Base-by-base conservation (phyloP, 2,113 vertebrate species). In the Podocnemis expansa region DNA sequence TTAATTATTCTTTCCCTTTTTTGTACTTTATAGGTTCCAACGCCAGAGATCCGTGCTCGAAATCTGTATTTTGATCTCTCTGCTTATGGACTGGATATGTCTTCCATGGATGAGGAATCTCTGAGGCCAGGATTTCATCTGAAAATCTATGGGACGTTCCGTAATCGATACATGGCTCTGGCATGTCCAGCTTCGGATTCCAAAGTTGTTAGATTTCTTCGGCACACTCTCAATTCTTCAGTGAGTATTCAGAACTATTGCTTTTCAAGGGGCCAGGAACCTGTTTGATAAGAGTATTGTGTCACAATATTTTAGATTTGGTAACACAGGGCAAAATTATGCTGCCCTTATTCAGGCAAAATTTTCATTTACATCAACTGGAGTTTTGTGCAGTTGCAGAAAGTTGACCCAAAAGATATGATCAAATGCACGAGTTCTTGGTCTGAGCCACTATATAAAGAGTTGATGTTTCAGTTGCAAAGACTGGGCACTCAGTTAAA, bases 81-180 rank as follows among this genome's bases (percentile, higher is more conserved):
- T 4, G 98, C 98, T 6, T 99, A 98, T 4, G 98, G 98, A 29
- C 95, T 98, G 43, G 97, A 99, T 88, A 85, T 96, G 29, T 56
- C 84, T 21, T 63, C 75, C 54, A 91, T 94, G 27, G 86, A 93
- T 34, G 96, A 98, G 94, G 98, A 99, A 82, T 89, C 97, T 51
- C 97, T 91, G 10, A 98, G 98, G 83, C 95, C 97, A 1, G 98
- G 97, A 10, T 98, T 99, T 95, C 98, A 98, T 91, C 94, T 98
- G 70, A 99, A 99, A 97, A 99, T 98, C 89, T 98, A 98, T 22
- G 98, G 98, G 55, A 98, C 98, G 24, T 98, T 99, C 95, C 96
- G 98, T 58, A 98, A 98, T 95, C 96, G 97, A 84, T 98, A 98
- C 95, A 98, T 99, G 97, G 98, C 98, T 87, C 97, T 99, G 6